phyloP scores from a whole-genome alignment of 2,113 vertebrate species.

The Phylloscopus whistleri region DNA sequence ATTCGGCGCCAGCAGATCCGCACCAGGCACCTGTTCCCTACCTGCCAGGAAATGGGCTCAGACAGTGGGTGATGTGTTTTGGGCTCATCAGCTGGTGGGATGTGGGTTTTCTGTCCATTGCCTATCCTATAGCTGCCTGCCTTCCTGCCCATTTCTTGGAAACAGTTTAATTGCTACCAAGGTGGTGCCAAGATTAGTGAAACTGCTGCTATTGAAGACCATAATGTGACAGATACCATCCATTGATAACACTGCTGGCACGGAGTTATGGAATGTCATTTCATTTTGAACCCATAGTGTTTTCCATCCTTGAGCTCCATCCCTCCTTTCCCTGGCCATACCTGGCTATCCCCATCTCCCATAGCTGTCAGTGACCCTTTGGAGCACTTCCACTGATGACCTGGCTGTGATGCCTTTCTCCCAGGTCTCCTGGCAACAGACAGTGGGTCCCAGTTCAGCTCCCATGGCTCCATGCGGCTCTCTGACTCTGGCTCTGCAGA shows the following conservation, averaged over 20 bases:
- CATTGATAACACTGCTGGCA: background rate
- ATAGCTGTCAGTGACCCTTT: background rate
- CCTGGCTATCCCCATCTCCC: background rate
- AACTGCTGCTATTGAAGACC: background rate
- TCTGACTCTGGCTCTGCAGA: constrained; percentile 89
- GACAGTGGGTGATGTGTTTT: constrained; percentile 70
- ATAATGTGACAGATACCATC: background rate
- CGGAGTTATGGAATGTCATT: background rate
- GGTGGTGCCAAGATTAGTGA: background rate
- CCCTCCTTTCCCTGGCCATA: background rate
- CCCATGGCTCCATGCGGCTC: constrained; percentile 81
- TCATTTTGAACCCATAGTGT: background rate
- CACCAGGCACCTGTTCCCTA: constrained; percentile 74
- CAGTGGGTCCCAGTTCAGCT: constrained; percentile 88
- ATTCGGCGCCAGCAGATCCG: constrained; percentile 92
- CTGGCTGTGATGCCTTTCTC: background rate
- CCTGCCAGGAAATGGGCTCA: constrained; percentile 64
- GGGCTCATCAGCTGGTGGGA: background rate
- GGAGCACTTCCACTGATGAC: background rate
- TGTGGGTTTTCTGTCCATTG: background rate
- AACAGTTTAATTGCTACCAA: background rate
- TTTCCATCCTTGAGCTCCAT: background rate
- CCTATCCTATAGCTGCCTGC: background rate
- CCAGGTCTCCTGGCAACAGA: constrained; percentile 84
- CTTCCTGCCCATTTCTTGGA: background rate